Evolutionary conservation across 2,888 invertebrate species (phyloP).

Genomic region (Apodemia zela): DNA sequence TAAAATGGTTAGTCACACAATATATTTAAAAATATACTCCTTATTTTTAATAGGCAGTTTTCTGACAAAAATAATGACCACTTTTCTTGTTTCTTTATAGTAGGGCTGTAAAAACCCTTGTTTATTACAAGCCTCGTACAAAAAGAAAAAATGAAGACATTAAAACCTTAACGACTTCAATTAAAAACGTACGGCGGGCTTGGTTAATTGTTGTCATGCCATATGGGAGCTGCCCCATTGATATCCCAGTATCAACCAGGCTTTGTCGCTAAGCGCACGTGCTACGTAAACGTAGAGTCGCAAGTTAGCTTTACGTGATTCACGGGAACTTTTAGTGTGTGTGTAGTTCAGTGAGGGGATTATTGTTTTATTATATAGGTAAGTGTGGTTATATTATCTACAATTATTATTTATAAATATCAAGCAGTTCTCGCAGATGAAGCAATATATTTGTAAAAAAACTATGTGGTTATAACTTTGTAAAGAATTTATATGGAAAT

Average conservation of each 20-base stretch:
- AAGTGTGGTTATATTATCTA: neutral
- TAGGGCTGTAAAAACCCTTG: neutral
- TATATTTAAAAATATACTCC: too few species aligned
- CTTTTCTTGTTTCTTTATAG: neutral
- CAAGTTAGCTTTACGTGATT: conserved; percentile 1
- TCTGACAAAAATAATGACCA: neutral
- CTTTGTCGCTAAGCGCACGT: conserved; percentile 8
- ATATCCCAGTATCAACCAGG: conserved; percentile 11
- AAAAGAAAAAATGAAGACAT: conserved; percentile 3
- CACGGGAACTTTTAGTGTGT: conserved; percentile 6
- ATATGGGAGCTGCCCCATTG: conserved; percentile 11
- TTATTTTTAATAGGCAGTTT: neutral
- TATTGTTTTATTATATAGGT: conserved; percentile 5
- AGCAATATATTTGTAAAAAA: too few species aligned
- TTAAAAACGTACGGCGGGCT: neutral
- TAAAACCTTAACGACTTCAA: conserved; percentile 8
- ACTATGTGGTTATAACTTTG: too few species aligned
- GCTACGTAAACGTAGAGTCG: neutral
- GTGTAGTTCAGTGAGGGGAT: conserved; percentile 2
- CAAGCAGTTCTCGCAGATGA: too few species aligned
- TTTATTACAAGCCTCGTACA: neutral
- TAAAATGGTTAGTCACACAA: too few species aligned
- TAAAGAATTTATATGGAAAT: too few species aligned
- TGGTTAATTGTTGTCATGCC: neutral
- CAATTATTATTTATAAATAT: too few species aligned